Percentiles rank a stretch among this genome's conserved stretches.
These are phyloP conservation scores for Anguilla obscura DNA, from an alignment of 2,797 vertebrate genomes.

Conservation along the genomic window DNA sequence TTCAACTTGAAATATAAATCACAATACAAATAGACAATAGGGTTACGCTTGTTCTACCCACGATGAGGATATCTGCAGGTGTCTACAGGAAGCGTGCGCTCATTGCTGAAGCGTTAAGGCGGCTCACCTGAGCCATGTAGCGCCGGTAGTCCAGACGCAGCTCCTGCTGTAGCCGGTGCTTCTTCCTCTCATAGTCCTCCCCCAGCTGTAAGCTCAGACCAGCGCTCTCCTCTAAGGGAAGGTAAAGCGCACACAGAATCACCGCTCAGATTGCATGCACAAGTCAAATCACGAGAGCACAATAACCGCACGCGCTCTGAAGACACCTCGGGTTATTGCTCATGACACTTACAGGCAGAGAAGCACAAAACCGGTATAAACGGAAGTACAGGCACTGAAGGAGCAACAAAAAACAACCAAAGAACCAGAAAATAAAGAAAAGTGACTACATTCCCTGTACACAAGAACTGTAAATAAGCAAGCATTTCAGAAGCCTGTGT, in stretches of 20 bases:
- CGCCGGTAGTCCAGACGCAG: conserved; percentile 85
- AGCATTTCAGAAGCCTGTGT: background rate
- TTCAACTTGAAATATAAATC: background rate
- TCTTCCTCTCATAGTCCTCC: conserved; percentile 89
- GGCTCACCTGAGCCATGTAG: conserved; percentile 86
- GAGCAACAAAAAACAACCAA: background rate
- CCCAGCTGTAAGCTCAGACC: conserved; percentile 85
- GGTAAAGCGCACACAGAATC: background rate
- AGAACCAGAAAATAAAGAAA: background rate
- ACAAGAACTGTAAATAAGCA: background rate
- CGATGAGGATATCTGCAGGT: background rate
- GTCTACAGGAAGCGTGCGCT: background rate
- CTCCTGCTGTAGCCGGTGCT: conserved; percentile 87
- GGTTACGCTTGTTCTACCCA: background rate
- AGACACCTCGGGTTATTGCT: background rate
- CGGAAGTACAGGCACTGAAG: background rate
- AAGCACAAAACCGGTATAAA: background rate
- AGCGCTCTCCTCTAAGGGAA: conserved; percentile 73
- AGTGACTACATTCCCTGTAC: background rate
- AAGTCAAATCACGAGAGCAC: conserved; percentile 26
- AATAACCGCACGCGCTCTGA: background rate
- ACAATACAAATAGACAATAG: background rate
- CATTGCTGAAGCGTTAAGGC: background rate
- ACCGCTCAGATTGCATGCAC: conserved; percentile 22
- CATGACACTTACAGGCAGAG: background rate